phyloP scores from a whole-genome alignment of 1,140 invertebrate genomes.

The Sarcophaga bullata region DNA sequence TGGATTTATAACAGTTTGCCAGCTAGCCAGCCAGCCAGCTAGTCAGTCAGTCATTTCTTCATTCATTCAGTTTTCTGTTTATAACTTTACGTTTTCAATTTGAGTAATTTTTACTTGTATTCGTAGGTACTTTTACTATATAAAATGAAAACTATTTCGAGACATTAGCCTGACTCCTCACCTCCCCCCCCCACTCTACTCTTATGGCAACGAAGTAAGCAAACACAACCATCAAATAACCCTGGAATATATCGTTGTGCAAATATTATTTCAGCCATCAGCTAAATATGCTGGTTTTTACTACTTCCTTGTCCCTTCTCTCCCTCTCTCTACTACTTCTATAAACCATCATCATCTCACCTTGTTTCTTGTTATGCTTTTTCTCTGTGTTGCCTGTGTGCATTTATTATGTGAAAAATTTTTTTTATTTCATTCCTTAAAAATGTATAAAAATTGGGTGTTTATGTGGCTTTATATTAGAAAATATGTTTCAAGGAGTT shows the following conservation, averaged over 20 bases:
- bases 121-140: not conserved
- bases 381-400: not conserved
- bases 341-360: not conserved
- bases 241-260: not conserved
- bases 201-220: not conserved
- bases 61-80: not conserved
- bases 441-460: no score
- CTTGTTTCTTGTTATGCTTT: not conserved
- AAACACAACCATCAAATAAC: not conserved
- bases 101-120: not conserved
- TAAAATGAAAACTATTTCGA: no score
- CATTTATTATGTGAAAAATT: not conserved
- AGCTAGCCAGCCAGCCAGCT: not conserved
- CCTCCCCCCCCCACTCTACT: no score
- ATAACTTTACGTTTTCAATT: constrained; percentile 13
- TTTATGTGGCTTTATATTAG: no score
- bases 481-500: no score
- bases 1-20: no score
- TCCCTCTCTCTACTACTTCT: not conserved
- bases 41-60: not conserved
- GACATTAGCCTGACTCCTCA: no score
- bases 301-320: not conserved
- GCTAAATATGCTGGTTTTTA: not conserved
- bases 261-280: constrained; percentile 24
- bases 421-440: no score